Evolutionary conservation across 2,113 vertebrate species (phyloP).

Genomic region (Passerina amoena): DNA sequence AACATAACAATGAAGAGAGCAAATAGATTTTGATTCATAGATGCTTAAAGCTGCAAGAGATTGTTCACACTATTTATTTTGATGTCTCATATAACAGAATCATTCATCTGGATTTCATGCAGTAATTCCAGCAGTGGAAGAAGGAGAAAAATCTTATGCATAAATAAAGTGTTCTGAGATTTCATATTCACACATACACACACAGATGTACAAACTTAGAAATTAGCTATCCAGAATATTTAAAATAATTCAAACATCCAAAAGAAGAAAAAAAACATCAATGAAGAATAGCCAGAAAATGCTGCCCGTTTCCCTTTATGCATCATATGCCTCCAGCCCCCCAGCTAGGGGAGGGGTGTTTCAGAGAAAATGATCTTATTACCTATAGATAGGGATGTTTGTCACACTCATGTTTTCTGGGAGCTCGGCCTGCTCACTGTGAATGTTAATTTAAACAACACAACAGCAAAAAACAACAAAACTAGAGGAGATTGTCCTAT

Average conservation of each 20-base stretch:
- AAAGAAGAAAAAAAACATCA: background rate
- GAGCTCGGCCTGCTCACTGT: background rate
- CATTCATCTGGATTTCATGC: background rate
- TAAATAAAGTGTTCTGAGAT: background rate
- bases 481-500: background rate
- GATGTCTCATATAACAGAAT: background rate
- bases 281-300: background rate
- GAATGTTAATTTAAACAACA: background rate
- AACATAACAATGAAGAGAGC: constrained; percentile 19
- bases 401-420: background rate
- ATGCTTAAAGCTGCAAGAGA: constrained; percentile 40
- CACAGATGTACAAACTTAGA: background rate
- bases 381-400: background rate
- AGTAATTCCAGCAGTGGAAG: background rate
- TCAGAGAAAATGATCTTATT: background rate
- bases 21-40: constrained; percentile 46
- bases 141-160: background rate
- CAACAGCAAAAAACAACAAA: background rate
- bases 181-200: background rate
- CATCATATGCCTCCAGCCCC: background rate
- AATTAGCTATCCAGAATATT: background rate
- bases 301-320: background rate
- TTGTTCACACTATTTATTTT: constrained; percentile 36
- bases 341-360: background rate
- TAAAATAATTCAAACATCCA: background rate